A percentile compares a stretch with the other conserved stretches of the same genome.
Conservation (phyloP, 2,797 vertebrate genomes). For the Synaphobranchus kaupii region DNA sequence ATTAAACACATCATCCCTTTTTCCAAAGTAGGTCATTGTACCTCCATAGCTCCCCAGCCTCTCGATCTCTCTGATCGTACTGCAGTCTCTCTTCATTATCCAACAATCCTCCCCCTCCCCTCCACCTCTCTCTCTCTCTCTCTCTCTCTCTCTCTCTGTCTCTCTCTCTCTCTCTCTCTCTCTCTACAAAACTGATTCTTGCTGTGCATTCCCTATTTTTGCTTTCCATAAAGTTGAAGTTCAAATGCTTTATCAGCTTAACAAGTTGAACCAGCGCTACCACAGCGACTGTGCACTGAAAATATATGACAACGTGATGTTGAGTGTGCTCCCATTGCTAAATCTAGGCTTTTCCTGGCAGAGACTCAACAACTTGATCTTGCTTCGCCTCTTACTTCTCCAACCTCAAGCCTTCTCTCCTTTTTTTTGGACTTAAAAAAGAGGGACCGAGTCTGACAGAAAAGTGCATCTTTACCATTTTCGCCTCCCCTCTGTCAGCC, state of each 20-base stretch:
- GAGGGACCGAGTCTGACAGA: background rate
- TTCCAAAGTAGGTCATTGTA: conserved; percentile 56
- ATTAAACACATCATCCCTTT: conserved; percentile 51
- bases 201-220: conserved; percentile 35
- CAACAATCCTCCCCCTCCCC: conserved; percentile 5
- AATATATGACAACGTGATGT: conserved; percentile 33
- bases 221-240: conserved; percentile 27
- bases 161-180: conserved; percentile 31
- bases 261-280: conserved; percentile 36
- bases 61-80: conserved; percentile 33
- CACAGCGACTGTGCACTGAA: conserved; percentile 38
- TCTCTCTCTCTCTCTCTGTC: conserved; percentile 21
- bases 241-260: conserved; percentile 45
- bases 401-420: background rate
- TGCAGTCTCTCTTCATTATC: conserved; percentile 24
- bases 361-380: background rate
- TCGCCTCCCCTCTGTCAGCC: background rate
- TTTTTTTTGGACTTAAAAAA: background rate
- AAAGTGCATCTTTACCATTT: background rate
- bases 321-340: conserved; percentile 12
- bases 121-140: conserved; percentile 18
- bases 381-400: background rate
- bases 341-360: conserved; percentile 25
- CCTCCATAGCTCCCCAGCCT: conserved; percentile 38
- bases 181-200: conserved; percentile 36